phyloP scores from a whole-genome alignment of 2,888 invertebrate genomes.

The Azorinus chamasolen region DNA sequence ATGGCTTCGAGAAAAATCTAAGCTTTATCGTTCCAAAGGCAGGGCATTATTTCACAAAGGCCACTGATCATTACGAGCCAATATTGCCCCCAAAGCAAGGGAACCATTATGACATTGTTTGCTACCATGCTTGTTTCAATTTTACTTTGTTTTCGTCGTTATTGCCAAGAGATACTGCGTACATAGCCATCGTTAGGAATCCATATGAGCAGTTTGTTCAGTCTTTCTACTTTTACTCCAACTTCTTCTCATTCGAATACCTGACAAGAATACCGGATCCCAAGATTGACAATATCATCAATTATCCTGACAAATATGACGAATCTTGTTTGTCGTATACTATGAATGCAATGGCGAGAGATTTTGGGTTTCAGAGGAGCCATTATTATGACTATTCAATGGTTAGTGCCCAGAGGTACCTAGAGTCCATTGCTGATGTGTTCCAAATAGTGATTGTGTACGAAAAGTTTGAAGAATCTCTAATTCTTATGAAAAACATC shows the following conservation, averaged over 20 bases:
- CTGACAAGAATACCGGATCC: not conserved
- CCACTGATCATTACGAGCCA: not conserved
- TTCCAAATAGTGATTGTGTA: constrained; percentile 9
- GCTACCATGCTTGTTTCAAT: constrained; percentile 19
- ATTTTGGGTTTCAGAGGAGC: constrained; percentile 4
- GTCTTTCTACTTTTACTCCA: constrained; percentile 15
- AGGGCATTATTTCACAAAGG: constrained; percentile 10
- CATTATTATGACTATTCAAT: not conserved
- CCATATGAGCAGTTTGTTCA: constrained; percentile 44
- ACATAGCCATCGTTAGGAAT: constrained; percentile 45
- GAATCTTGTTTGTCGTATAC: constrained; percentile 9
- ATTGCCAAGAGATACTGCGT: constrained; percentile 37
- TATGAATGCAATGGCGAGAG: constrained; percentile 11
- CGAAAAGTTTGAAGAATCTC: constrained; percentile 23
- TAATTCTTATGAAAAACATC: constrained; percentile 18
- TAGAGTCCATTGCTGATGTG: not conserved
- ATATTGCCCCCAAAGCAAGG: constrained; percentile 1
- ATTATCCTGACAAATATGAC: constrained; percentile 3
- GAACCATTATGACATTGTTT: constrained; percentile 12
- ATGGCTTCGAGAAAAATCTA: constrained; percentile 26
- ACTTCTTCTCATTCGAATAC: not conserved
- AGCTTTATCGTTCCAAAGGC: constrained; percentile 28
- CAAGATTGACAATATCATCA: constrained; percentile 14
- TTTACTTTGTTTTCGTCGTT: constrained; percentile 1
- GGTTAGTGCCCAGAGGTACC: not conserved